Conservation (phyloP, 1,140 invertebrate genomes). For the Sinonovacula constricta region DNA sequence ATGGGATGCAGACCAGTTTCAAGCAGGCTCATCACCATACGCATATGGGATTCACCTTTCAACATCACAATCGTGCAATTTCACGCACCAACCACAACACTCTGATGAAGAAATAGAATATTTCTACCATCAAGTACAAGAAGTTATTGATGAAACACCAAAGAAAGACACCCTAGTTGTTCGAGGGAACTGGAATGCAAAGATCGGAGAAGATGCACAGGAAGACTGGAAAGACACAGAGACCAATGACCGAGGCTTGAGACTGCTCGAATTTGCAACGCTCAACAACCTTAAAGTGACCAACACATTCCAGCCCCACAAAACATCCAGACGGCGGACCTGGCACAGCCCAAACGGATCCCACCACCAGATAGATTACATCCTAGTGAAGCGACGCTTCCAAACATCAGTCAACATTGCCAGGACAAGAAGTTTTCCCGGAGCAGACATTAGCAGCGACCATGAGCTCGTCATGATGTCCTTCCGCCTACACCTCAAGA, state of each 20-base stretch:
- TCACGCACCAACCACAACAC: constrained; percentile 3
- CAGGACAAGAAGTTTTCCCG: constrained; percentile 52
- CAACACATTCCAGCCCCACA: constrained; percentile 16
- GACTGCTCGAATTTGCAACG: constrained; percentile 36
- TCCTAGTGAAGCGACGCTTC: constrained; percentile 41
- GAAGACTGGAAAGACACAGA: constrained; percentile 20
- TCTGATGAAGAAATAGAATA: constrained; percentile 16
- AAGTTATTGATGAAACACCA: constrained; percentile 9
- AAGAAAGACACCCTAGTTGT: constrained; percentile 48
- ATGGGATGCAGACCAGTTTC: no score
- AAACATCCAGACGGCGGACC: neutral
- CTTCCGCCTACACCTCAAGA: no score
- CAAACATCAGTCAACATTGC: constrained; percentile 54
- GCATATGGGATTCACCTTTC: no score
- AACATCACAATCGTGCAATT: no score
- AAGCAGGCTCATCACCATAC: no score
- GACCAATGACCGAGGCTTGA: neutral
- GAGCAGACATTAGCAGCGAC: constrained; percentile 53
- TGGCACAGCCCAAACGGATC: constrained; percentile 25
- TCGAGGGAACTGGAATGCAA: constrained; percentile 55
- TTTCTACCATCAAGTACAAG: constrained; percentile 15
- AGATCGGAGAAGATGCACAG: constrained; percentile 47
- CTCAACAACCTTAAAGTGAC: constrained; percentile 9
- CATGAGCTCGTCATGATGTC: no score
- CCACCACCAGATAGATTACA: constrained; percentile 52